Percentiles rank a stretch among this genome's conserved stretches.
These are phyloP conservation scores for Eonycteris spelaea DNA, from an alignment of 2,113 vertebrate genomes.

Conservation along the genomic window DNA sequence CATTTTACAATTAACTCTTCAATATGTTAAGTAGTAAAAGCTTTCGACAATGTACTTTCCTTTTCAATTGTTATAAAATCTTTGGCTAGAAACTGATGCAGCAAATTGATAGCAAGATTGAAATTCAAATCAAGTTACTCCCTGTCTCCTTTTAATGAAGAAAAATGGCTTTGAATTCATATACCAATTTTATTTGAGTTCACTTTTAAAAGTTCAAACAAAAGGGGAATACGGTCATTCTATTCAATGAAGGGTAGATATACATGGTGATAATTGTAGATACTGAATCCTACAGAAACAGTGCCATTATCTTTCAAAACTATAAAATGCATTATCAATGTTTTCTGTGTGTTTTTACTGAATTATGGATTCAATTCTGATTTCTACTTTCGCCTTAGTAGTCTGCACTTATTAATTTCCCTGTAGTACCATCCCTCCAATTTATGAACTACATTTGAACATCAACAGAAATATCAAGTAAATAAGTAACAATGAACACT, in stretches of 20 bases:
- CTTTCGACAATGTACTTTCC: background rate
- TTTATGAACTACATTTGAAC: conserved; percentile 3
- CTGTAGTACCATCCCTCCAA: background rate
- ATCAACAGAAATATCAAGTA: conserved; percentile 19
- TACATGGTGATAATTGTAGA: background rate
- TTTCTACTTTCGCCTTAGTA: background rate
- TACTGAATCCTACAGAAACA: background rate
- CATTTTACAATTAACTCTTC: conserved; percentile 1
- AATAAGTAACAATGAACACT: background rate
- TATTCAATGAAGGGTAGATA: background rate
- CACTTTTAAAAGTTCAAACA: background rate
- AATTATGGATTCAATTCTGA: conserved; percentile 24
- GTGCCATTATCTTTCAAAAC: background rate
- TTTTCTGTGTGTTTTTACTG: background rate
- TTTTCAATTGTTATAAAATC: conserved; percentile 32
- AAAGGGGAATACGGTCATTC: background rate
- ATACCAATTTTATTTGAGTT: background rate
- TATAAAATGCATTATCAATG: background rate
- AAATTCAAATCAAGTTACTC: conserved; percentile 29
- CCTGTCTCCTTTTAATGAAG: background rate
- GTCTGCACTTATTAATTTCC: background rate
- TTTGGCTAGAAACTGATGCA: background rate
- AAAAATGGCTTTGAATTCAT: conserved; percentile 21
- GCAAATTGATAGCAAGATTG: background rate
- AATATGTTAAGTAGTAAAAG: conserved; percentile 6